phyloP scores from a whole-genome alignment of 2,113 vertebrate species.

The Actinemys pallida region DNA sequence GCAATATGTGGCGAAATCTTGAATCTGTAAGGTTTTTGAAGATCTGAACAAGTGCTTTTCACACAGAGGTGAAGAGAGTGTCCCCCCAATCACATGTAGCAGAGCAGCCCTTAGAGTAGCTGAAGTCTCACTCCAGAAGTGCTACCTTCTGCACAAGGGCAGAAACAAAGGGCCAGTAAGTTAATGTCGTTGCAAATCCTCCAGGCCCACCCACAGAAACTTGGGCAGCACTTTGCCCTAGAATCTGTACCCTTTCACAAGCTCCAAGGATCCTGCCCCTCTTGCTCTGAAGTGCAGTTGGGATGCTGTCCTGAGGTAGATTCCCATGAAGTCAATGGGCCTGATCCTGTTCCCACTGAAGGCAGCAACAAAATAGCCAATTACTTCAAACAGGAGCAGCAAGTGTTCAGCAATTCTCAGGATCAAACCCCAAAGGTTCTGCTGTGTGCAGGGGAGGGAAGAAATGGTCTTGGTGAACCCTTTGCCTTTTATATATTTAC shows the following conservation, averaged over 20 bases:
- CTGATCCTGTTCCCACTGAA: accelerated
- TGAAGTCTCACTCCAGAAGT: background rate
- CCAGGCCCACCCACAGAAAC: slow-evolving; percentile 16
- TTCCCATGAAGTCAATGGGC: background rate
- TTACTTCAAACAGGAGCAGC: background rate
- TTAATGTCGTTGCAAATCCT: slow-evolving; percentile 1
- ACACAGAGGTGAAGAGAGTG: background rate
- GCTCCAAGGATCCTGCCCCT: background rate
- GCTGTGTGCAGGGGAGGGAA: background rate
- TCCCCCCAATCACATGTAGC: background rate
- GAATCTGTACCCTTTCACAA: background rate
- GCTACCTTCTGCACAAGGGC: slow-evolving; percentile 28
- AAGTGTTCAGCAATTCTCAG: background rate
- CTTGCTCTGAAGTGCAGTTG: background rate
- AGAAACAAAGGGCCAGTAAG: slow-evolving; percentile 57
- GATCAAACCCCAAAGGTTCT: background rate
- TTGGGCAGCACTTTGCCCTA: background rate
- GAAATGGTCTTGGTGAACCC: background rate
- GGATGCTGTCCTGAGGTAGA: background rate
- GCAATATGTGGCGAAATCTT: background rate
- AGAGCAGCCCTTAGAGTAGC: background rate
- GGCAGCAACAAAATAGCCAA: background rate
- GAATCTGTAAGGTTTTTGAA: background rate
- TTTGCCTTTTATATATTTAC: background rate
- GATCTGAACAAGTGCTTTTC: background rate